Percentiles rank a stretch among this genome's conserved stretches.
phyloP scores from a whole-genome alignment of 2,888 invertebrate genomes.

The Drosophila kuntzei region DNA sequence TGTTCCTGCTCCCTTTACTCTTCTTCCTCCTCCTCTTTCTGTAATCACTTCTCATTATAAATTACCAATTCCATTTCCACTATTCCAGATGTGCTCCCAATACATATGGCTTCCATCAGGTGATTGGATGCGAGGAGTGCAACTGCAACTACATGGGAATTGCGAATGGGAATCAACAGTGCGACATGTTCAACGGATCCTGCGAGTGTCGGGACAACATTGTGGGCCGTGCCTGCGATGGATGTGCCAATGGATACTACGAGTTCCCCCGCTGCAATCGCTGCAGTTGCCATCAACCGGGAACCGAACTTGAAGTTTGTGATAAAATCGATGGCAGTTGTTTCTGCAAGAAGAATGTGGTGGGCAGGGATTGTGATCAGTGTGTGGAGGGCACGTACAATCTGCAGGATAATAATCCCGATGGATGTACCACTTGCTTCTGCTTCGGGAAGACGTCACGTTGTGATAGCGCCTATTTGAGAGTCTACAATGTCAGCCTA shows the following conservation, averaged over 20 bases:
- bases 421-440: constrained; percentile 98
- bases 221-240: constrained; percentile 95
- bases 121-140: constrained; percentile 98
- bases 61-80: neutral
- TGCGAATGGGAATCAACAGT: constrained; percentile 91
- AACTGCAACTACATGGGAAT: constrained; percentile 95
- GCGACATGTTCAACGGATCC: constrained; percentile 94
- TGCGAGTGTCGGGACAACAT: constrained; percentile 95
- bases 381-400: constrained; percentile 97
- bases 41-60: too few species aligned
- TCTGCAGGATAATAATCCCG: constrained; percentile 92
- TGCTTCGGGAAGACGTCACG: constrained; percentile 97
- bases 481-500: constrained; percentile 84
- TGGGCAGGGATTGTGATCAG: constrained; percentile 92
- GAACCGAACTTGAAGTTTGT: constrained; percentile 94
- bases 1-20: too few species aligned
- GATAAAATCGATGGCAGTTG: constrained; percentile 90
- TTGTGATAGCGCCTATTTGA: constrained; percentile 92
- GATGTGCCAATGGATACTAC: constrained; percentile 93
- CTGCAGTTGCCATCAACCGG: constrained; percentile 93
- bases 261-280: constrained; percentile 95
- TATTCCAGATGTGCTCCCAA: constrained; percentile 89
- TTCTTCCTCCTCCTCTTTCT: too few species aligned
- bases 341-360: constrained; percentile 91
- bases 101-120: constrained; percentile 96